Conservation (phyloP, 2,888 invertebrate genomes). For the Apoda limacodes region DNA sequence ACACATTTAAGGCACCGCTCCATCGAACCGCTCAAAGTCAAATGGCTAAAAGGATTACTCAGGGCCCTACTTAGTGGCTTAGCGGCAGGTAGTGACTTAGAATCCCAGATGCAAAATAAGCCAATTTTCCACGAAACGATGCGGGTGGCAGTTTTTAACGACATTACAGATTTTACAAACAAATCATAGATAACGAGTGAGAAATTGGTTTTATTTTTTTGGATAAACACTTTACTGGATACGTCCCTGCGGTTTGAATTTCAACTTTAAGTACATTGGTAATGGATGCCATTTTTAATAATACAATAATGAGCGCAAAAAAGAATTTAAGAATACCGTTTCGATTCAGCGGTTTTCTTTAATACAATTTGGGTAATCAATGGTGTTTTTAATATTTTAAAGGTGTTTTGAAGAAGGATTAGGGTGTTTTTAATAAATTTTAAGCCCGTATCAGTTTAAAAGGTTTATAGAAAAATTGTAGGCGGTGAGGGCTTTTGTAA, state of each 20-base stretch:
- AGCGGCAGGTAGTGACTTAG: conserved; percentile 40
- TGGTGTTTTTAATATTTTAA: too few relatives aligned
- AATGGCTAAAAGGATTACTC: conserved; percentile 39
- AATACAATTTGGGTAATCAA: too few relatives aligned
- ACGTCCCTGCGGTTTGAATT: too few relatives aligned
- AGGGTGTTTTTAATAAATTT: conserved; percentile 14
- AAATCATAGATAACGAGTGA: conserved; percentile 27
- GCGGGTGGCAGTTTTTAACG: conserved; percentile 41
- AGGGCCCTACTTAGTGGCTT: conserved; percentile 5
- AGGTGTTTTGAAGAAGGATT: conserved; percentile 24
- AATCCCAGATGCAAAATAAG: conserved; percentile 18
- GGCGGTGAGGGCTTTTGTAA: too few relatives aligned
- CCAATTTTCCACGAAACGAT: conserved; percentile 40
- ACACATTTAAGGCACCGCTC: neutral
- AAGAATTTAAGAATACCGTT: too few relatives aligned
- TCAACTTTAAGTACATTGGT: too few relatives aligned
- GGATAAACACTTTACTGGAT: too few relatives aligned
- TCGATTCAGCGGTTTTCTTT: too few relatives aligned
- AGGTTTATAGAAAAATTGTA: too few relatives aligned
- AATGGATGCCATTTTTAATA: too few relatives aligned
- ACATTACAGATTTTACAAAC: conserved; percentile 33
- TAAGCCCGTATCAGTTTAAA: conserved; percentile 19
- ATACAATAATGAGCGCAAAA: too few relatives aligned
- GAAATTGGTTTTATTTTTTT: conserved; percentile 22
- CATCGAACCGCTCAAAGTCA: conserved; percentile 31